Percentiles rank a stretch among this genome's conserved stretches.
Conservation (phyloP, 1,140 invertebrate genomes). For the Pogonognathellus flavescens region DNA sequence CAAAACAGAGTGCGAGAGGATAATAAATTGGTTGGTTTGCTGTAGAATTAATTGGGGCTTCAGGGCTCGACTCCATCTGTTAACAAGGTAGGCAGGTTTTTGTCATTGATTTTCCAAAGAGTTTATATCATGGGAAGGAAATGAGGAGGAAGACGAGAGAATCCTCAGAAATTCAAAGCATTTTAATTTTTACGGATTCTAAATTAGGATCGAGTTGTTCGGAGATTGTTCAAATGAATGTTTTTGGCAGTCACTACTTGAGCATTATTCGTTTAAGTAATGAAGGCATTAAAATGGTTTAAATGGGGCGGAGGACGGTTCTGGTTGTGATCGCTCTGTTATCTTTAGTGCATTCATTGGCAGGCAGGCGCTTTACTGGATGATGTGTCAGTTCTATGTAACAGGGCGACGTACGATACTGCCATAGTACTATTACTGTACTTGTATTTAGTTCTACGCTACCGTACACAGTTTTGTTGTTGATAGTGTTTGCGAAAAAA, state of each 20-base stretch:
- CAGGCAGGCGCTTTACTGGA: background rate
- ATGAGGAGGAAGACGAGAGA: background rate
- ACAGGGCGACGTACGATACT: no score
- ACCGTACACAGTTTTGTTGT: background rate
- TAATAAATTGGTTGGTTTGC: conserved; percentile 44
- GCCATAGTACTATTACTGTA: background rate
- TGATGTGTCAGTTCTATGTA: background rate
- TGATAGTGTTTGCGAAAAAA: conserved; percentile 27
- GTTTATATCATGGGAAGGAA: background rate
- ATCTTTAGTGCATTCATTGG: conserved; percentile 9
- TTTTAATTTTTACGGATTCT: conserved; percentile 34
- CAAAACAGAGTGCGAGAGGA: background rate
- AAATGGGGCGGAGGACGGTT: conserved; percentile 24
- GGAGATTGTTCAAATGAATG: conserved; percentile 9
- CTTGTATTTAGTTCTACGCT: background rate
- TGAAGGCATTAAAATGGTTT: conserved; percentile 40
- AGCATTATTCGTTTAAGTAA: conserved; percentile 22
- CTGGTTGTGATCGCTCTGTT: conserved; percentile 11
- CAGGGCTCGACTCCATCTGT: conserved; percentile 46
- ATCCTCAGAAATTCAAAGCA: conserved; percentile 38
- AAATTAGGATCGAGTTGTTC: conserved; percentile 35
- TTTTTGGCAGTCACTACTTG: conserved; percentile 35
- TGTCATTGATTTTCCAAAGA: conserved; percentile 45
- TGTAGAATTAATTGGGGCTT: conserved; percentile 44
- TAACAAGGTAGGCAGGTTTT: conserved; percentile 48